Conservation (phyloP, 2,797 vertebrate genomes). For the Falco novaeseelandiae region DNA sequence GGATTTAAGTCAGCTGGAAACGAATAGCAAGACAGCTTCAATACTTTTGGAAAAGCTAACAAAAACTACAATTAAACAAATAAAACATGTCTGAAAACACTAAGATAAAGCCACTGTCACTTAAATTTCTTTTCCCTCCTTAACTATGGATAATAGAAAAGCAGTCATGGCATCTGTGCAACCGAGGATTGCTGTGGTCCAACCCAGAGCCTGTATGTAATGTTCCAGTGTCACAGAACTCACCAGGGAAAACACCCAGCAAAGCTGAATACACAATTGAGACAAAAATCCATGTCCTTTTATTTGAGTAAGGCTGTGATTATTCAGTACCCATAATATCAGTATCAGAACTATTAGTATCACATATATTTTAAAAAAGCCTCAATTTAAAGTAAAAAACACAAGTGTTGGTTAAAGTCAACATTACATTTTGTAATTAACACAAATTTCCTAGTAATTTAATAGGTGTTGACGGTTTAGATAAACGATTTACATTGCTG, state of each 20-base stretch:
- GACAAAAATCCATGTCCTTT: neutral
- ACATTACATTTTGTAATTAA: neutral
- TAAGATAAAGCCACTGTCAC: neutral
- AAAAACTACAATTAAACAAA: neutral
- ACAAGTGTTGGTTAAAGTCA: neutral
- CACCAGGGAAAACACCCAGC: neutral
- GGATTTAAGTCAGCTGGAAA: neutral
- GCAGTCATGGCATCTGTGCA: neutral
- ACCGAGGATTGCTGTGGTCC: neutral
- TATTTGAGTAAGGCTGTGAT: neutral
- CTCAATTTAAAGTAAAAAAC: neutral
- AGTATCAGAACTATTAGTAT: neutral
- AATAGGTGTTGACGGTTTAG: neutral
- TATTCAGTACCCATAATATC: neutral
- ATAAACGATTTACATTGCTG: neutral
- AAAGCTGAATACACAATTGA: neutral
- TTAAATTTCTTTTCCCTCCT: neutral
- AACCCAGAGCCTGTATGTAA: neutral
- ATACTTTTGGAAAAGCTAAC: neutral
- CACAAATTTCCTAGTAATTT: neutral
- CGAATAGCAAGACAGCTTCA: neutral
- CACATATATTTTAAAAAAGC: neutral
- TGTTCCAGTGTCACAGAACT: neutral
- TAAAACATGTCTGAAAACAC: neutral
- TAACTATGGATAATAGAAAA: neutral